Base-by-base conservation (phyloP, 2,888 invertebrate genomes). In the Meta bourneti region DNA sequence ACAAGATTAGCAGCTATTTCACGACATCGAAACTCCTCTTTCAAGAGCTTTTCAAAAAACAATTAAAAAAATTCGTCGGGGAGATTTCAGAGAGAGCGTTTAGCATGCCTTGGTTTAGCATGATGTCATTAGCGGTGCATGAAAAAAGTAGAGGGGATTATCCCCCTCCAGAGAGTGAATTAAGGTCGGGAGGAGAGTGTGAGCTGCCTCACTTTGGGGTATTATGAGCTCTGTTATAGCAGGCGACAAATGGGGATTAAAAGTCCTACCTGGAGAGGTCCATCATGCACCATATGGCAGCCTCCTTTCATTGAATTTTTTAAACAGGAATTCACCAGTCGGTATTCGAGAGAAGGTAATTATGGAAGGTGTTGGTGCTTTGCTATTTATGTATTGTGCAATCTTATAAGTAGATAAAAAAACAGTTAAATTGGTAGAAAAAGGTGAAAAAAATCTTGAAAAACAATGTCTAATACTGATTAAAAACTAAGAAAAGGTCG, bases 91-190 rank as follows among this genome's bases (percentile, higher is more conserved):
- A 52, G 9, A 2, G 78, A 51, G n/a, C 78, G 48, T 77, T 77
- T 77, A 77, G 19, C 19, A 11, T 9, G 34, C 48, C 13, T 8
- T 48, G 75, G 13, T 69, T 69, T 69, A 34, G 61, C 61, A 16
- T 61, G 34, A 72, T 72, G 19, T n/a, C 20, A 78, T 48, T 78
- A 78, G 51, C 52, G 52, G 48, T 75, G 78, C 52, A 49, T 13
- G 52, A 5, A 52, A 78, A 78, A 78, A 75, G 19, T 52, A 75
- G 75, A 16, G 49, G 19, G 78, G 61, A 9, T 78, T 52, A 78
- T 78, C 78, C 78, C 34, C 52, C 78, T 16, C n/a, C 52, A 19
- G 49, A n/a, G 5, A 78, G 78, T 78, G 78, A 52, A 19, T 78
- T 78, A 51, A 52, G 78, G n/a, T n/a, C 52, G 51, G 48, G 16